A percentile compares a stretch with the other conserved stretches of the same genome.
Evolutionary conservation across 2,797 vertebrate species (phyloP).

Genomic region (Tinamus major): DNA sequence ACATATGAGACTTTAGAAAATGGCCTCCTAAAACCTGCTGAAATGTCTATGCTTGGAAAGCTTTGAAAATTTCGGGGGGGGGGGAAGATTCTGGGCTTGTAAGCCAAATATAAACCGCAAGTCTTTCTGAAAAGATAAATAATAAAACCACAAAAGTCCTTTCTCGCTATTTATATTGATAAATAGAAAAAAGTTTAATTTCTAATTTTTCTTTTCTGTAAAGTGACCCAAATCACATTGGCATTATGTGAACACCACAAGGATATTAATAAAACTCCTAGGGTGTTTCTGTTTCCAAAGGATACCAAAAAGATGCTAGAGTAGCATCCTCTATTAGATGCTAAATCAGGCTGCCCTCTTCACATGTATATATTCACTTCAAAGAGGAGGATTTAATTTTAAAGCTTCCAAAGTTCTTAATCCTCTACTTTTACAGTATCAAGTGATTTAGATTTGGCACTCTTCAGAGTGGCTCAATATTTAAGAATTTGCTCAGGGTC

Average conservation of each 20-base stretch:
- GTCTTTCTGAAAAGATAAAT: neutral
- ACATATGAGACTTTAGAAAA: neutral
- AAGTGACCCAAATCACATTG: neutral
- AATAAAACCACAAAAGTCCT: neutral
- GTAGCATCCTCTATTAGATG: neutral
- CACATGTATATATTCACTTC: accelerated
- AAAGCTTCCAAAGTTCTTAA: neutral
- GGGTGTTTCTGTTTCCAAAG: neutral
- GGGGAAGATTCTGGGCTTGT: neutral
- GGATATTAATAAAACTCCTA: neutral
- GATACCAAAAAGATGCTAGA: neutral
- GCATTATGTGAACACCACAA: neutral
- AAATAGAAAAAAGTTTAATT: neutral
- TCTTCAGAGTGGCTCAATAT: neutral
- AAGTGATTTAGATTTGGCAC: neutral
- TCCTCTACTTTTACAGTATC: neutral
- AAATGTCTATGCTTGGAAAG: neutral
- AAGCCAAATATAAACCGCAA: neutral
- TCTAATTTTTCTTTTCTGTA: too few species aligned
- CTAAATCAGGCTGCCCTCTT: neutral
- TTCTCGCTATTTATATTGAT: neutral
- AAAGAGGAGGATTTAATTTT: neutral
- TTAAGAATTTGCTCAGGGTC: neutral
- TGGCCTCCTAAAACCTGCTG: neutral
- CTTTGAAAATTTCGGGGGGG: neutral